Percentiles rank a stretch among this genome's conserved stretches.
Evolutionary conservation across 2,888 invertebrate species (phyloP).

Genomic region (Spilarctia lutea): DNA sequence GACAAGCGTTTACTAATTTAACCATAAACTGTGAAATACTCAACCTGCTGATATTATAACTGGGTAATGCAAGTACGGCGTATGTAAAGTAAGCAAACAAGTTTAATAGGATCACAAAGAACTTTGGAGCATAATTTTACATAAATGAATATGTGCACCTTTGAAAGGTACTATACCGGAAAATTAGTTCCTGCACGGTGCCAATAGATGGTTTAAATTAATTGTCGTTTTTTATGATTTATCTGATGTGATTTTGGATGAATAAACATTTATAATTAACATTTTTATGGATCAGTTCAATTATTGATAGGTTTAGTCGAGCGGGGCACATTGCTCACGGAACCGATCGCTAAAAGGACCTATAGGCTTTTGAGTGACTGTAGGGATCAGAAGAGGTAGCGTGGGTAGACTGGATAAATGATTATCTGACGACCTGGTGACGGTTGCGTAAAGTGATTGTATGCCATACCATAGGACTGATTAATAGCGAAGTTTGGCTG

Average conservation of each 20-base stretch:
- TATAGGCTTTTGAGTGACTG: too few relatives aligned
- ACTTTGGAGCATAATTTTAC: constrained; percentile 42
- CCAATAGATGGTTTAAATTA: constrained; percentile 19
- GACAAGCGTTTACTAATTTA: neutral
- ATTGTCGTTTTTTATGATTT: neutral
- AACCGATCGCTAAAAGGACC: too few relatives aligned
- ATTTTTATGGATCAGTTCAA: neutral
- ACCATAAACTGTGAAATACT: constrained; percentile 8
- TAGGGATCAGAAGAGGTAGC: too few relatives aligned
- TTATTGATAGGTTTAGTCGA: neutral
- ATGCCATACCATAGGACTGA: too few relatives aligned
- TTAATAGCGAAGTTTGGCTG: too few relatives aligned
- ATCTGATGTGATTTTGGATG: neutral
- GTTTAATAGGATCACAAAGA: constrained; percentile 43
- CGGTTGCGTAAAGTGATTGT: too few relatives aligned
- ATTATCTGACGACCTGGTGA: too few relatives aligned
- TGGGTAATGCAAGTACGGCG: constrained; percentile 21
- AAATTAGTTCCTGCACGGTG: constrained; percentile 36
- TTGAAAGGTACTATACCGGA: constrained; percentile 31
- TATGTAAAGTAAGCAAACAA: constrained; percentile 34
- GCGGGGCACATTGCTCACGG: too few relatives aligned
- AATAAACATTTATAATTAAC: neutral
- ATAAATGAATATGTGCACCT: constrained; percentile 34
- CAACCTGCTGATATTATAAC: constrained; percentile 13
- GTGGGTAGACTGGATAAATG: too few relatives aligned